Evolutionary conservation across 1,140 invertebrate species (phyloP).

Genomic region (Trichomalopsis sarcophagae): DNA sequence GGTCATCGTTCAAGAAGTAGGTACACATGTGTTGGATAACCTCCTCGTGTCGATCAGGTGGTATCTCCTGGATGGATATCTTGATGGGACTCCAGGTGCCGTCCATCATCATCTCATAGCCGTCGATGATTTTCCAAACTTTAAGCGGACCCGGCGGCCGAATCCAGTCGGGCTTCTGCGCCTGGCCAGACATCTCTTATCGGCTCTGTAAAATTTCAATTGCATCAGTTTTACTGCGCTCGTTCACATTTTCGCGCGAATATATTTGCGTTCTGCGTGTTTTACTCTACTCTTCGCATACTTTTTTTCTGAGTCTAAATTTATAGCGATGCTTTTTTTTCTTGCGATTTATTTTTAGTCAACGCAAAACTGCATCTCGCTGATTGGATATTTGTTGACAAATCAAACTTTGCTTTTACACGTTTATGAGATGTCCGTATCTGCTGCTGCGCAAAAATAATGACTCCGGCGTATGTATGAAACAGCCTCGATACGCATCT

Average conservation of each 20-base stretch:
- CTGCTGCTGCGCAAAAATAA: no score
- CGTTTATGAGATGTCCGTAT: neutral
- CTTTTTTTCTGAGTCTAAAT: no score
- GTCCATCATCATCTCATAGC: slow-evolving; percentile 5
- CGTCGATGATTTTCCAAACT: slow-evolving; percentile 55
- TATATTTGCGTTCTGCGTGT: no score
- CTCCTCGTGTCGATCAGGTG: slow-evolving; percentile 62
- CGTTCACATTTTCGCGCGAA: no score
- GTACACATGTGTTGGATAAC: slow-evolving; percentile 63
- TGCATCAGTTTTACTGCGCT: neutral
- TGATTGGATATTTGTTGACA: no score
- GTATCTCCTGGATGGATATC: slow-evolving; percentile 67
- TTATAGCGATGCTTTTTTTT: no score
- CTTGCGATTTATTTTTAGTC: no score
- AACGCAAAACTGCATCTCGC: no score
- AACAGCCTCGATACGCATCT: neutral
- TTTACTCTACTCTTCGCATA: no score
- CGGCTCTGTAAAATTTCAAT: slow-evolving; percentile 15
- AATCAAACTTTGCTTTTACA: neutral
- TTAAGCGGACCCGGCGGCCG: slow-evolving; percentile 58
- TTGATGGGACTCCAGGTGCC: slow-evolving; percentile 49
- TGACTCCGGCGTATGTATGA: no score
- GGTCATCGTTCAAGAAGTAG: slow-evolving; percentile 64
- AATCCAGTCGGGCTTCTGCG: slow-evolving; percentile 50
- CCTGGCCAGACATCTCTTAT: slow-evolving; percentile 35